These are phyloP conservation scores for Drosophila nasuta DNA, from an alignment of 1,140 invertebrate genomes.

Conservation along the genomic window DNA sequence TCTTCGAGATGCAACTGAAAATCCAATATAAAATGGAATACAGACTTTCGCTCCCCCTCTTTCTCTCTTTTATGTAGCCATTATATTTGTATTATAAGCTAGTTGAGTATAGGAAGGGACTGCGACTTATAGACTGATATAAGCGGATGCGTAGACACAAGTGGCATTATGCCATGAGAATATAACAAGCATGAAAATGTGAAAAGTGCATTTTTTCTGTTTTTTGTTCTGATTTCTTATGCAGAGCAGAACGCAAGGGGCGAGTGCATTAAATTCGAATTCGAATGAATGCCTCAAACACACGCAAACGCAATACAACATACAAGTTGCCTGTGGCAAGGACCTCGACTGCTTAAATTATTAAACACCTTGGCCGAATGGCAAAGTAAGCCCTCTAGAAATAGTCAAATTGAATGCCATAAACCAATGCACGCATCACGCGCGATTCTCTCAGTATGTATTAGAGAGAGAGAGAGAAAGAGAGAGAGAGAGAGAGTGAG, in stretches of 20 bases:
- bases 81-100: constrained; percentile 27
- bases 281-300: constrained; percentile 19
- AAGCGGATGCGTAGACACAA: constrained; percentile 20
- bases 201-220: constrained; percentile 17
- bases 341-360: constrained; percentile 58
- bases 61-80: not conserved
- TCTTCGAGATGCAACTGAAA: constrained; percentile 42
- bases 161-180: constrained; percentile 10
- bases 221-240: constrained; percentile 53
- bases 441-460: not conserved
- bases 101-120: not conserved
- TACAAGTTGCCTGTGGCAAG: constrained; percentile 32
- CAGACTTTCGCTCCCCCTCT: not conserved
- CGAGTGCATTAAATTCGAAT: constrained; percentile 72
- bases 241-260: constrained; percentile 56
- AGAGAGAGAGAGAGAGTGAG: not conserved
- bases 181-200: constrained; percentile 15
- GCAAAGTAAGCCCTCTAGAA: constrained; percentile 42
- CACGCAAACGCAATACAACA: constrained; percentile 22
- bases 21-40: constrained; percentile 45
- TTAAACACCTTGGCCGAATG: constrained; percentile 62
- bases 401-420: constrained; percentile 58
- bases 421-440: constrained; percentile 27
- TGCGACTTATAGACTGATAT: constrained; percentile 18
- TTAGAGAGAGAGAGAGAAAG: not conserved